A percentile compares a stretch with the other conserved stretches of the same genome.
Conservation (phyloP, 2,797 vertebrate genomes). For the Setipinna tenuifilis region DNA sequence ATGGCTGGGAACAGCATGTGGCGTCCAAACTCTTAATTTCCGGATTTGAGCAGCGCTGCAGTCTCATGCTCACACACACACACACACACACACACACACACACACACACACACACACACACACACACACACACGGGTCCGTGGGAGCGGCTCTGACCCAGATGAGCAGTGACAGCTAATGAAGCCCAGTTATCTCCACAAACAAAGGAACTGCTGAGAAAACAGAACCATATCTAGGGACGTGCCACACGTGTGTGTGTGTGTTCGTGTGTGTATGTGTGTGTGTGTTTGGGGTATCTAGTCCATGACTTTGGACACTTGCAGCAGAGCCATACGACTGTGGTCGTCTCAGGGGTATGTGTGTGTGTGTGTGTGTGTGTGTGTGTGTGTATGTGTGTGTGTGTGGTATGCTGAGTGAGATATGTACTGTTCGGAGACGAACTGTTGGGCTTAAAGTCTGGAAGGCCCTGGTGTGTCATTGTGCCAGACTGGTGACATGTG, state of each 20-base stretch:
- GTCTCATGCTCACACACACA: no score
- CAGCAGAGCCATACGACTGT: not conserved
- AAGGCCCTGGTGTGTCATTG: not conserved
- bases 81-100: no score
- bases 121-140: constrained; percentile 19
- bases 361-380: no score
- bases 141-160: constrained; percentile 8
- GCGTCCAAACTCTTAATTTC: constrained; percentile 32
- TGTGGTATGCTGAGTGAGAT: not conserved
- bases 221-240: constrained; percentile 2
- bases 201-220: constrained; percentile 25
- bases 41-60: constrained; percentile 27
- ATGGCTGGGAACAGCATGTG: constrained; percentile 37
- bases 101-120: no score
- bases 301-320: not conserved
- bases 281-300: not conserved
- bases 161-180: constrained; percentile 31
- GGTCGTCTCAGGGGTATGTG: not conserved
- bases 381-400: no score
- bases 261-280: no score
- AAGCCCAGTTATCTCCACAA: constrained; percentile 23
- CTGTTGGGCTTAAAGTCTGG: not conserved
- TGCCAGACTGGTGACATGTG: not conserved
- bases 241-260: not conserved
- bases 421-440: not conserved